Base-by-base conservation (phyloP, 2,888 invertebrate genomes). In the Maniola hyperantus region DNA sequence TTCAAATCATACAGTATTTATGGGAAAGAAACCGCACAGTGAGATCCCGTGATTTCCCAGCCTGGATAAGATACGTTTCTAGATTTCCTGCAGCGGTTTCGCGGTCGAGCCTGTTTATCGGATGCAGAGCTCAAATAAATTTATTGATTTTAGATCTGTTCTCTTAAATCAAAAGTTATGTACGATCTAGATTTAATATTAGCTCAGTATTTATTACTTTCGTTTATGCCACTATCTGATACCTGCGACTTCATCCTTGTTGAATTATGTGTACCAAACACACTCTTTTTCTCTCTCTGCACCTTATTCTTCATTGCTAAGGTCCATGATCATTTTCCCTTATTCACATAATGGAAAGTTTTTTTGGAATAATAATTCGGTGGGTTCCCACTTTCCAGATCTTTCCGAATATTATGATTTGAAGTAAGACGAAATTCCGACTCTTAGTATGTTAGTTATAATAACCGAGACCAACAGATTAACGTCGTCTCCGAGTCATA, bases 1-100 rank as follows among this genome's bases (percentile, higher is more conserved):
- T 77, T 78, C 87, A 87, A 89, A 89, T 89, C 85, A 89, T 80
- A 79, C 76, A 78, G 78, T 79, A 80, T 82, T 84, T 87, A 87
- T 88, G 88, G 83, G 86, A 89, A 88, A 80, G 79, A 83, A 89
- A 90, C 90, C 90, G 79, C 90, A 88, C 74, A 69, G 77, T 71
- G 68, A 83, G 88, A 89, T 90, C 87, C 84, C 82, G 79, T 82
- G 91, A 88, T 89, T 87, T 84, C 81, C 83, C 77, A 79, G 79
- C 78, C 77, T 76, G 86, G 89, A 91, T 91, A 86, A 90, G 90
- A 89, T 89, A 75, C 75, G 79, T 78, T 82, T 80, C 77, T 83
- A 87, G 88, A 90, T 91, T 89, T 87, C 83, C 88, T 84, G 79
- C 79, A 79, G 88, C 80, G 85, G 89, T 88, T 91, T 89, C 83